Conservation (phyloP, 2,113 vertebrate genomes). For the Dendropsophus ebraccatus region DNA sequence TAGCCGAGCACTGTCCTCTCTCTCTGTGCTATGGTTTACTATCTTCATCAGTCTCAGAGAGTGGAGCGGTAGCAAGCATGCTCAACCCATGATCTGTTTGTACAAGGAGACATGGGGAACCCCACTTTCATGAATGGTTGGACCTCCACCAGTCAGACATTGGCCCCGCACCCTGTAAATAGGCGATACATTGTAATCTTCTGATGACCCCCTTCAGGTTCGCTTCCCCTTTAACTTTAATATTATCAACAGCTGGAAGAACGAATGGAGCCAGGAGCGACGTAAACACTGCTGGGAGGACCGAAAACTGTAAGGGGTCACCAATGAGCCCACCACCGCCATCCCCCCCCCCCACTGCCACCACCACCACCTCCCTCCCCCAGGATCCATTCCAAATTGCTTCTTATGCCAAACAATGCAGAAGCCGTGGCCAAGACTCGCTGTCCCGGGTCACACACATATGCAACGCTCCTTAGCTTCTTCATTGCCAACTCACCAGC, state of each 20-base stretch:
- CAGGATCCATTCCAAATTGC: not conserved
- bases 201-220: not conserved
- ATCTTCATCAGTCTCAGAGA: too few relatives aligned
- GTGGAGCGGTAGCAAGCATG: too few relatives aligned
- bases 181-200: too few relatives aligned
- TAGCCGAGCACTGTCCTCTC: too few relatives aligned
- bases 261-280: not conserved
- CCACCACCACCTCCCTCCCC: not conserved
- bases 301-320: constrained; percentile 50
- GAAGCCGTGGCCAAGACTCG: not conserved
- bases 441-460: not conserved
- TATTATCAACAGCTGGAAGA: constrained; percentile 15
- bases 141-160: too few relatives aligned
- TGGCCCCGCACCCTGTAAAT: too few relatives aligned
- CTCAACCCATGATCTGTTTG: too few relatives aligned
- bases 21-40: too few relatives aligned
- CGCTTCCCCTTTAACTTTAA: not conserved
- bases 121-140: too few relatives aligned
- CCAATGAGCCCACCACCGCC: not conserved
- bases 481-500: not conserved
- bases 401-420: not conserved
- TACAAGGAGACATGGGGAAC: too few relatives aligned
- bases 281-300: constrained; percentile 4
- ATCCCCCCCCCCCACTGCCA: not conserved
- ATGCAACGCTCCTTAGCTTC: constrained; percentile 8